Evolutionary conservation across 2,113 vertebrate species (phyloP).

Genomic region (Nothoprocta pentlandii): DNA sequence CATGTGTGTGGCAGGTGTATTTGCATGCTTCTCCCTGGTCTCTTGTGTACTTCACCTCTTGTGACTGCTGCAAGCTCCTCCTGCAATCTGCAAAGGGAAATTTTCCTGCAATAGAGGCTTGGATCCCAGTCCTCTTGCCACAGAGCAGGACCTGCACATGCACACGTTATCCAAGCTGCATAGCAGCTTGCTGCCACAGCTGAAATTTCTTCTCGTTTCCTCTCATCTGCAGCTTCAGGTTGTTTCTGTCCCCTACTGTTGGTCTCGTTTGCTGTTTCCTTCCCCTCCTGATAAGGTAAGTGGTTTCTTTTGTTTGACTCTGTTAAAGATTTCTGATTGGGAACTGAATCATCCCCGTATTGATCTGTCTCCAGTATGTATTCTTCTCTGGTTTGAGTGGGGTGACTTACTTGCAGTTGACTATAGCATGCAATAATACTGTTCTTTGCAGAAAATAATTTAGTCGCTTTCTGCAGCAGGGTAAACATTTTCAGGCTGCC

Average conservation of each 20-base stretch:
- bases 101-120: not conserved
- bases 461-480: not conserved
- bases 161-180: not conserved
- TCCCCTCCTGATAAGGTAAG: not conserved
- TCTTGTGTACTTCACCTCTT: not conserved
- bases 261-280: not conserved
- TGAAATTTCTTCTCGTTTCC: not conserved
- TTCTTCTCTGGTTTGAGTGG: not conserved
- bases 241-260: not conserved
- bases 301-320: not conserved
- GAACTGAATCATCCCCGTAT: not conserved
- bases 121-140: not conserved
- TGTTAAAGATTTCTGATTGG: no score
- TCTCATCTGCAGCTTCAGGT: not conserved
- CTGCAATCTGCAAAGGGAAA: not conserved
- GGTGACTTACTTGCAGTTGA: not conserved
- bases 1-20: not conserved
- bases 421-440: not conserved
- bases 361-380: not conserved
- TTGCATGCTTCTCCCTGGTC: not conserved
- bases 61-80: conserved; percentile 11
- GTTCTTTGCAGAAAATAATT: not conserved
- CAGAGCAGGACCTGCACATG: not conserved
- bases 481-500: not conserved
- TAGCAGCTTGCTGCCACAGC: not conserved